Evolutionary conservation across 2,888 invertebrate genomes (phyloP).

Genomic region (Dioctria rufipes): DNA sequence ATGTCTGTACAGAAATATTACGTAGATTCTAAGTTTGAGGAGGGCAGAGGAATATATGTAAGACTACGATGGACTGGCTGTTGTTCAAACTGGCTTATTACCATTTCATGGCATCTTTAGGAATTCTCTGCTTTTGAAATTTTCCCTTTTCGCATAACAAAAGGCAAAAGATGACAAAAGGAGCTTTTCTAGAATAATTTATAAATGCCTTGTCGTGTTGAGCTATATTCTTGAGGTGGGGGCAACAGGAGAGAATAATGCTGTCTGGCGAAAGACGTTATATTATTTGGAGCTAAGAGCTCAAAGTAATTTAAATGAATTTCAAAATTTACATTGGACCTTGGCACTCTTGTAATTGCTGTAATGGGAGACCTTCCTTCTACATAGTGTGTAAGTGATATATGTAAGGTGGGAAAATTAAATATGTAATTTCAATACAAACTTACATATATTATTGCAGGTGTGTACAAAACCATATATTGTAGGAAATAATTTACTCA

Average conservation of each 20-base stretch:
- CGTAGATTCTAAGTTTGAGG: constrained; percentile 16
- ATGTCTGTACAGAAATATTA: constrained; percentile 13
- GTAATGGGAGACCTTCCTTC: too few species aligned
- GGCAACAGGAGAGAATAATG: constrained; percentile 1
- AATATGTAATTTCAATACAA: too few species aligned
- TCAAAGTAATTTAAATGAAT: constrained; percentile 49
- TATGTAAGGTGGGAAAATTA: too few species aligned
- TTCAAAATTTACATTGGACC: constrained; percentile 22
- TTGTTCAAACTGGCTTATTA: constrained; percentile 58
- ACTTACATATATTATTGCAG: too few species aligned
- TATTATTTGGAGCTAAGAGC: constrained; percentile 40
- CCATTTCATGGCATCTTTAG: constrained; percentile 57
- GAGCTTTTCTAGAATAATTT: constrained; percentile 56
- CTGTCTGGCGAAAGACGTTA: constrained; percentile 41
- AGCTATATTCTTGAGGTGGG: background rate
- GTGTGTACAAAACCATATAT: too few species aligned
- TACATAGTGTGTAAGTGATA: too few species aligned
- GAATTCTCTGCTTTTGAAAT: constrained; percentile 55
- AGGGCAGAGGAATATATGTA: background rate
- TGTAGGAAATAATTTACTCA: too few species aligned
- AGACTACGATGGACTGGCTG: constrained; percentile 49
- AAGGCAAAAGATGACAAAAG: constrained; percentile 55
- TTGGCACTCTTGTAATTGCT: too few species aligned
- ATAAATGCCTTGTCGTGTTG: constrained; percentile 49
- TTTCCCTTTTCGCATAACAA: constrained; percentile 57